A percentile compares a stretch with the other conserved stretches of the same genome.
Conservation (phyloP, 2,113 vertebrate species). For the Tragelaphus buxtoni region DNA sequence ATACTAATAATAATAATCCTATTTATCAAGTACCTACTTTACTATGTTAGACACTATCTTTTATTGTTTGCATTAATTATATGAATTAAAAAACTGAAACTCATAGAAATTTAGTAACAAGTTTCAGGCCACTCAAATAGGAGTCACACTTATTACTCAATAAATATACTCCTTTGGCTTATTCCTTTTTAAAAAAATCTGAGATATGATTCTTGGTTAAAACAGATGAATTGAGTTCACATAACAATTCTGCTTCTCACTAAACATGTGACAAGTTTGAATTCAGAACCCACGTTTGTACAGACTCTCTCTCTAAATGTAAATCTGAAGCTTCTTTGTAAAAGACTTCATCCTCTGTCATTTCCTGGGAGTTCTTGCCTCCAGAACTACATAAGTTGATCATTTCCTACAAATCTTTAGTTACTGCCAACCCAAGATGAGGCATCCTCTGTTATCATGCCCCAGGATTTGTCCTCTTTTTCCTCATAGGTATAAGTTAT, state of each 20-base stretch:
- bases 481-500: slow-evolving; percentile 3
- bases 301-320: not conserved
- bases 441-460: not conserved
- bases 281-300: not conserved
- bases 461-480: slow-evolving; percentile 7
- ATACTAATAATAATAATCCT: slow-evolving; percentile 31
- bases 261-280: not conserved
- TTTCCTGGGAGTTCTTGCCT: not conserved
- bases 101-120: not conserved
- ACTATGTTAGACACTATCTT: not conserved
- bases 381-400: not conserved
- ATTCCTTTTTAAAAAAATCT: not conserved
- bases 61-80: slow-evolving; percentile 2
- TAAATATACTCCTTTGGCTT: not conserved
- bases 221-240: not conserved
- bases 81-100: slow-evolving; percentile 14
- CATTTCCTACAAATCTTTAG: not conserved
- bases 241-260: not conserved
- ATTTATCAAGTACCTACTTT: slow-evolving; percentile 41
- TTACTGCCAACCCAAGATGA: not conserved
- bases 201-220: not conserved
- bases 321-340: slow-evolving; percentile 3
- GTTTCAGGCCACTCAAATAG: not conserved
- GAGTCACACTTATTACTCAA: not conserved
- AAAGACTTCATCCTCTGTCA: not conserved